Percentiles rank a stretch among this genome's conserved stretches.
Conservation (phyloP, 2,797 vertebrate genomes). For the Acrossocheilus fasciatus region DNA sequence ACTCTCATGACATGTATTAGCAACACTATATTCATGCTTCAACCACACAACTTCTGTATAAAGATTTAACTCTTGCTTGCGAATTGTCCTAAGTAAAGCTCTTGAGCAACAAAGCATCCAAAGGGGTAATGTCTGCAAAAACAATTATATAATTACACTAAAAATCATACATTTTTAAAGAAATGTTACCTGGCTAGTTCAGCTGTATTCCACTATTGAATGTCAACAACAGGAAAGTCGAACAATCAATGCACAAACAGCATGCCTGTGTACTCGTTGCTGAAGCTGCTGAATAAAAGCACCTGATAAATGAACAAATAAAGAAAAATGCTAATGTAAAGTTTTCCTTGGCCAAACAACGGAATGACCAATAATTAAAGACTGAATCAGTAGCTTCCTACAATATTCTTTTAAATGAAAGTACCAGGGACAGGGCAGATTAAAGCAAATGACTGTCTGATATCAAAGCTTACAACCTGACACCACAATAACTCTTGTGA, state of each 20-base stretch:
- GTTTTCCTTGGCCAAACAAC: background rate
- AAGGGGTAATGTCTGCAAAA: background rate
- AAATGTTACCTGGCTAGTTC: slow-evolving; percentile 6
- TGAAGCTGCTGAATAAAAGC: slow-evolving; percentile 9
- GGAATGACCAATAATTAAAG: background rate
- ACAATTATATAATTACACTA: background rate
- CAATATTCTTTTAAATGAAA: background rate
- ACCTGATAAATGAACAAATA: background rate
- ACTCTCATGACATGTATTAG: too few species aligned
- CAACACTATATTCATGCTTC: too few species aligned
- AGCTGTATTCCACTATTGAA: background rate
- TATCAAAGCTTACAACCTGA: slow-evolving; percentile 15
- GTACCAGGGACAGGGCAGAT: background rate
- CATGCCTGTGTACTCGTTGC: background rate
- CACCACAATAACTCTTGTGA: background rate
- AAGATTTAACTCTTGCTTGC: background rate
- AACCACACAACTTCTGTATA: background rate
- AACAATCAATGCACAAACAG: background rate
- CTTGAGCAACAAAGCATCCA: background rate
- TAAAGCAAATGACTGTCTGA: slow-evolving; percentile 1
- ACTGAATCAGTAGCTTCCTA: background rate
- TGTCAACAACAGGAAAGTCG: background rate
- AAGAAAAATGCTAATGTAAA: background rate
- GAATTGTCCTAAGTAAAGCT: background rate
- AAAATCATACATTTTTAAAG: background rate